Conservation (phyloP, 2,113 vertebrate species). For the Phalacrocorax pelagicus region DNA sequence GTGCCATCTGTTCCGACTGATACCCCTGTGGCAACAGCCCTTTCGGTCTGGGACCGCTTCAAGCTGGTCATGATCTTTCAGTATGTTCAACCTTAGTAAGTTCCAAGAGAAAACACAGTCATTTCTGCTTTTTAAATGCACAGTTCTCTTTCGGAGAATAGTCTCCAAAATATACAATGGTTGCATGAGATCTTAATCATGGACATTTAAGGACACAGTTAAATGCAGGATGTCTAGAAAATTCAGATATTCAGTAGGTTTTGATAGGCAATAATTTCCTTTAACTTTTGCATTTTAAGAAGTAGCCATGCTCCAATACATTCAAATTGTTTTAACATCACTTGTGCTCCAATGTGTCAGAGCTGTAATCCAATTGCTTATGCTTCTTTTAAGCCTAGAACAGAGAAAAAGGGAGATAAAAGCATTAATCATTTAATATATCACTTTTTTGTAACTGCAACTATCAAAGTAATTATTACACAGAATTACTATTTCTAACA, state of each 20-base stretch:
- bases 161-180: constrained; percentile 70
- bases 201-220: constrained; percentile 65
- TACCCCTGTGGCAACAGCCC: constrained; percentile 80
- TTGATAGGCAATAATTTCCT: constrained; percentile 31
- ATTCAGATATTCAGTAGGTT: constrained; percentile 45
- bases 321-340: constrained; percentile 42
- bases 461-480: background rate
- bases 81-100: constrained; percentile 60
- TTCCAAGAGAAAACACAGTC: constrained; percentile 70
- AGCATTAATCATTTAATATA: constrained; percentile 14
- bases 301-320: constrained; percentile 34
- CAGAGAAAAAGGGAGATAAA: constrained; percentile 1
- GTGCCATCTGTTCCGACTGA: constrained; percentile 75
- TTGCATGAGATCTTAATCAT: constrained; percentile 72
- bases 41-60: constrained; percentile 90
- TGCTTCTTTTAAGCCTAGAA: constrained; percentile 49
- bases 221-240: constrained; percentile 35
- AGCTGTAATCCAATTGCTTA: constrained; percentile 19
- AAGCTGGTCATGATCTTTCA: constrained; percentile 90
- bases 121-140: constrained; percentile 71
- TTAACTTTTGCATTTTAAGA: constrained; percentile 59
- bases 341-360: background rate
- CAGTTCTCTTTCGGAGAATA: constrained; percentile 74
- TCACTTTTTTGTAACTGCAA: background rate
- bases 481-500: background rate